Evolutionary conservation across 1,140 invertebrate genomes (phyloP), one percentile per base, ranked within the genome.

Genomic region (Vanessa atalanta): DNA sequence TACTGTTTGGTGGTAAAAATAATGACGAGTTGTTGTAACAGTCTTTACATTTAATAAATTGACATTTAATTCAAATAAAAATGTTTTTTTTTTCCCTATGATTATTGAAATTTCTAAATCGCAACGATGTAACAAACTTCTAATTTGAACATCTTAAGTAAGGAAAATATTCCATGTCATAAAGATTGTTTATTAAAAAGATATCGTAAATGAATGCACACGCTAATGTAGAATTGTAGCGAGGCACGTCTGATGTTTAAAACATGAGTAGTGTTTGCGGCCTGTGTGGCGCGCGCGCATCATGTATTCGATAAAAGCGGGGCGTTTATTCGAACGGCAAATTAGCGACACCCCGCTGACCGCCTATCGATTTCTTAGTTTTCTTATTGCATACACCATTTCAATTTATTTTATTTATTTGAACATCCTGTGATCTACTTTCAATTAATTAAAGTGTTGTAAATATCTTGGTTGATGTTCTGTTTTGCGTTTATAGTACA

Each of bases 251-350:
- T 51, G n/a, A 57, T 57, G 55, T 26, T 26, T 57, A 57, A 57
- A 23, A 23, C 55, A 57, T 57, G 23, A 23, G 53, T 67, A 53
- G 12, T 20, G 12, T 15, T 26, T 55, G 53, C 65, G 15, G 68
- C 47, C 55, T 70, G 68, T 50, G 68, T 37, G 68, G 68, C 68
- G 68, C 68, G 57, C 57, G 55, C 67, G 67, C 67, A 70, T 60
- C 55, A 26, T 26, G 31, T 60, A 3, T 13, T 13, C 47, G 57
- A 61, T 61, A 31, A 61, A n/a, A 61, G 31, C 23, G 55, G 57
- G 66, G 51, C 57, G 68, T 70, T 70, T 60, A 61, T 61, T 61
- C 57, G 60, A 57, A 63, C 55, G 68, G 57, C 68, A 70, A 70
- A 70, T 70, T 70, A 70, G 47, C 68, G 68, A 70, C 55, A 57